A percentile compares a stretch with the other conserved stretches of the same genome.
phyloP scores from a whole-genome alignment of 2,888 invertebrate genomes.

The Cheilosia impressa region DNA sequence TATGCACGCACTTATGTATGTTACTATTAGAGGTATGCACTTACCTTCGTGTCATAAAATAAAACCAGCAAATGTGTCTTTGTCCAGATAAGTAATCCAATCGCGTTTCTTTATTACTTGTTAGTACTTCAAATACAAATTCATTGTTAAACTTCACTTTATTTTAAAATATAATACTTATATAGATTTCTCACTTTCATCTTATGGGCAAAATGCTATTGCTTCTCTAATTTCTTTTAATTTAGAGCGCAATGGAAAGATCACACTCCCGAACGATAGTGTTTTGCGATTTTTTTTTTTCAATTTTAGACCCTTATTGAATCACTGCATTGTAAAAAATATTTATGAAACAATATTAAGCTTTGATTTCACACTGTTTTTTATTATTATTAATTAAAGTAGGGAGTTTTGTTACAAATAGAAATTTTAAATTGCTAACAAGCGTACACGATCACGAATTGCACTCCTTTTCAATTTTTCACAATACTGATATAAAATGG shows the following conservation, averaged over 20 bases:
- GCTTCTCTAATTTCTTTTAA: constrained; percentile 2
- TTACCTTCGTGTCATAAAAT: constrained; percentile 1
- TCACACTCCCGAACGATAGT: constrained; percentile 9
- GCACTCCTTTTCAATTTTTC: background rate
- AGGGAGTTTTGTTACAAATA: constrained; percentile 16
- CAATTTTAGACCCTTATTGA: background rate
- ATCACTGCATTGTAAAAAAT: background rate
- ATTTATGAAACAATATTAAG: background rate
- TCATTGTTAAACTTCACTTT: constrained; percentile 12
- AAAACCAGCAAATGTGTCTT: background rate
- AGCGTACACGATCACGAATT: constrained; percentile 1
- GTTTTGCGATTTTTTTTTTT: constrained; percentile 11
- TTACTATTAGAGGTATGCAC: background rate
- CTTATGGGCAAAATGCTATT: background rate
- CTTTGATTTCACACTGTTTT: background rate
- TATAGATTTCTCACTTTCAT: constrained; percentile 5
- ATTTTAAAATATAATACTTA: background rate
- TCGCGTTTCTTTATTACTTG: constrained; percentile 6
- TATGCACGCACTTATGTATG: too few relatives aligned
- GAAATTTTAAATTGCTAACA: background rate
- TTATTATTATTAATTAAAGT: background rate
- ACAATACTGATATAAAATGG: constrained; percentile 46
- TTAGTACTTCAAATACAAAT: background rate
- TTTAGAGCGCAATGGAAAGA: constrained; percentile 3
- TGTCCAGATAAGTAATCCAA: constrained; percentile 7